Evolutionary conservation across 2,888 invertebrate genomes (phyloP).

Genomic region (Drosophila histrio): DNA sequence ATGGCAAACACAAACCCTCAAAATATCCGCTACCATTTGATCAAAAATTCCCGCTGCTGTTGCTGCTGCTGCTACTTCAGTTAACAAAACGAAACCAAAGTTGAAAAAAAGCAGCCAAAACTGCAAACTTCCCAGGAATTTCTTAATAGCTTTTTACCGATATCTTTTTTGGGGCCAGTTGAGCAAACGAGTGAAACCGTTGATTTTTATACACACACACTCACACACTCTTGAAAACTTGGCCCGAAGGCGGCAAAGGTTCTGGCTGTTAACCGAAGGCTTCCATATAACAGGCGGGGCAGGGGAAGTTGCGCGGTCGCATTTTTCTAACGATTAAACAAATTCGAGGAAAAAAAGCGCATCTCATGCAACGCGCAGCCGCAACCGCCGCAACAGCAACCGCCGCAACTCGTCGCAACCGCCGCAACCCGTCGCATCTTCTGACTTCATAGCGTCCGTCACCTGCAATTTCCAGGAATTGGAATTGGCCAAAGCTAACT

Average conservation of each 20-base stretch:
- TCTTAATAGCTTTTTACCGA: constrained; percentile 80
- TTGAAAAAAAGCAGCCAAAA: constrained; percentile 40
- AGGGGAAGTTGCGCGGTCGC: constrained; percentile 59
- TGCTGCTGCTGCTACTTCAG: constrained; percentile 29
- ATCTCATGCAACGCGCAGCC: constrained; percentile 75
- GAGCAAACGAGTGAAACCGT: constrained; percentile 60
- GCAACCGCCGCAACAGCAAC: constrained; percentile 30
- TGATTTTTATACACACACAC: constrained; percentile 59
- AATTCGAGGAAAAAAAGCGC: constrained; percentile 84
- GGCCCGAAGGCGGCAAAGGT: constrained; percentile 20
- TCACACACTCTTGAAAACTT: not conserved
- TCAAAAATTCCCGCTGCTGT: constrained; percentile 29
- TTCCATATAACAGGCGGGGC: constrained; percentile 32
- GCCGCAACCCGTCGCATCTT: constrained; percentile 5
- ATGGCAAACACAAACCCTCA: constrained; percentile 1
- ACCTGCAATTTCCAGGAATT: constrained; percentile 82
- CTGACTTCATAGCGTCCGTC: constrained; percentile 61
- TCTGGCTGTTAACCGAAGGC: constrained; percentile 4
- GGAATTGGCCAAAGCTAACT: constrained; percentile 36
- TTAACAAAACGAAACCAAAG: constrained; percentile 13
- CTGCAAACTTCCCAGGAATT: constrained; percentile 77
- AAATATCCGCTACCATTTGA: constrained; percentile 54
- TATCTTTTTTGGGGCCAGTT: constrained; percentile 59
- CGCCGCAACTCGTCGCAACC: constrained; percentile 50
- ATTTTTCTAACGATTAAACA: constrained; percentile 84